phyloP scores from a whole-genome alignment of 1,140 invertebrate genomes.

The Tribolium madens region DNA sequence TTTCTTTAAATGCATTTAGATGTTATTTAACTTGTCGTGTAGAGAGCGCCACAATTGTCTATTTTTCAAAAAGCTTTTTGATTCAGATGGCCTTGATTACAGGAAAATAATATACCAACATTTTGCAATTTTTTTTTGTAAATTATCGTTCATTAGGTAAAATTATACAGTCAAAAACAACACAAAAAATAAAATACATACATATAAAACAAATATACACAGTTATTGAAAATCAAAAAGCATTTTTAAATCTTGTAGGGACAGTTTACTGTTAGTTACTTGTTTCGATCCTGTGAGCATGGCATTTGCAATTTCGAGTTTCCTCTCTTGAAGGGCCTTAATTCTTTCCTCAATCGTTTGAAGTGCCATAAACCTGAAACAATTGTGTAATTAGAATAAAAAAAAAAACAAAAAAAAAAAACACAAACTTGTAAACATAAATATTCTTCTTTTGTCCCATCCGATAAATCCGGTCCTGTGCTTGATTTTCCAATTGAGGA shows the following conservation, averaged over 20 bases:
- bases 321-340: constrained; percentile 81
- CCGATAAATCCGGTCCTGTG: constrained; percentile 91
- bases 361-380: constrained; percentile 79
- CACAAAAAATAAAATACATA: too few species aligned
- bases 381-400: neutral
- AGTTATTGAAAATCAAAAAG: constrained; percentile 75
- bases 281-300: constrained; percentile 77
- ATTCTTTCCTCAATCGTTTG: constrained; percentile 91
- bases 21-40: too few species aligned
- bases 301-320: constrained; percentile 81
- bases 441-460: constrained; percentile 88
- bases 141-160: too few species aligned
- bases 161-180: too few species aligned
- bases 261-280: constrained; percentile 73
- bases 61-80: too few species aligned
- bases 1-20: too few species aligned
- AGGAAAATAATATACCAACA: too few species aligned
- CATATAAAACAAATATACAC: too few species aligned
- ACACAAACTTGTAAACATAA: constrained; percentile 84
- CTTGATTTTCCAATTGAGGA: constrained; percentile 92
- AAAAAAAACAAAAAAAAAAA: neutral
- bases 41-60: too few species aligned
- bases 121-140: too few species aligned
- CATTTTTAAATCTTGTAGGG: constrained; percentile 82
- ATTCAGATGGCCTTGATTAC: too few species aligned